Base-by-base conservation (phyloP, 2,797 vertebrate species). In the Sphenodon punctatus region DNA sequence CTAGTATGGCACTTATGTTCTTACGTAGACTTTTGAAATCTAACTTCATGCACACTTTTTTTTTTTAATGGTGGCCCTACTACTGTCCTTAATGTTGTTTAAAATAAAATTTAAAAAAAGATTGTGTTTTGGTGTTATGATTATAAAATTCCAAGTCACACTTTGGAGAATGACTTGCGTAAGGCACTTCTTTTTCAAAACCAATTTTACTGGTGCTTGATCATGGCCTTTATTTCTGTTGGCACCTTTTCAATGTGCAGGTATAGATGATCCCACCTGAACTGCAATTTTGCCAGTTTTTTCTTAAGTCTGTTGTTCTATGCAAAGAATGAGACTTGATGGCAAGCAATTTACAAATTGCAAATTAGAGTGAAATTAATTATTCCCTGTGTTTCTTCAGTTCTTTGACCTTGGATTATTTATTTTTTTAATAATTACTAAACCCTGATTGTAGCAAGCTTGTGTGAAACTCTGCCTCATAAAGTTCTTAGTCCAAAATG, bases 311-410 rank as follows among this genome's bases (percentile, higher is more conserved):
- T 46, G 61, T 55, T 48, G 20, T 3, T 12, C 38, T 75, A 10
- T 23, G 11, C 7, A 10, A 60, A 39, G 9, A 3, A 3, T 49
- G 23, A 1, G 9, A 8, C 59, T 66, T 87, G 15, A 15, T 60
- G 43, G 60, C 48, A 69, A 60, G 73, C 19, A 30, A 69, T 32
- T 80, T 88, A 32, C 67, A 76, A 53, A 80, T 85, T 68, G 22
- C 10, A 2, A 55, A 19, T 77, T 55, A 39, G 34, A 19, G 1
- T 3, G 7, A 2, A 3, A 73, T 19, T 23, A 27, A 17, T 70
- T 16, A 10, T 56, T 34, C 75, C 55, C 46, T 75, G 30, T 72
- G 85, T 27, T n/a, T n/a, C n/a, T n/a, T n/a, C n/a, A n/a, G n/a
- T n/a, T n/a, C n/a, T n/a, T n/a, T n/a, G n/a, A n/a, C n/a, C n/a